Percentiles rank a stretch among this genome's conserved stretches.
phyloP scores from a whole-genome alignment of 1,140 invertebrate species.

The Aradophagus sp. region DNA sequence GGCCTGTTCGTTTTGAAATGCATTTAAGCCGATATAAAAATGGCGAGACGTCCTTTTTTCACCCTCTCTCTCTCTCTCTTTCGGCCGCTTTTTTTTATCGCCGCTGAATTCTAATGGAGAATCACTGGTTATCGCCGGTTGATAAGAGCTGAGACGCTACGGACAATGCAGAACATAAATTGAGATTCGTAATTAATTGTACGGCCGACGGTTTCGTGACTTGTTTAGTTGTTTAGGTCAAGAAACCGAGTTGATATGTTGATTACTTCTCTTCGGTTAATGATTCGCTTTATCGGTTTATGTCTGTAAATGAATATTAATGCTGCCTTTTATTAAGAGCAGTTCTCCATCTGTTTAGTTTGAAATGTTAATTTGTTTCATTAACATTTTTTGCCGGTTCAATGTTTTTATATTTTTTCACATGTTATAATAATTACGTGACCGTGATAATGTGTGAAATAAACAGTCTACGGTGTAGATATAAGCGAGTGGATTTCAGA shows the following conservation, averaged over 20 bases:
- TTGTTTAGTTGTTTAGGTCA: conserved; percentile 35
- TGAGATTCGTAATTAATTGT: conserved; percentile 42
- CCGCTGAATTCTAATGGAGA: conserved; percentile 18
- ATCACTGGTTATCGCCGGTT: conserved; percentile 27
- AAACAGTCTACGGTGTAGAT: too few relatives aligned
- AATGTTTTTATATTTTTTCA: too few relatives aligned
- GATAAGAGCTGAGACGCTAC: conserved; percentile 29
- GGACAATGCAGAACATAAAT: conserved; percentile 38
- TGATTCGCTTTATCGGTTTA: conserved; percentile 41
- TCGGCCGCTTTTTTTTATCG: too few relatives aligned
- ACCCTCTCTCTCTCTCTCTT: too few relatives aligned
- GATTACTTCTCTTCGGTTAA: conserved; percentile 43
- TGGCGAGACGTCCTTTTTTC: too few relatives aligned
- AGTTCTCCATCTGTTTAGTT: not conserved
- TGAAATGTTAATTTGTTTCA: conserved; percentile 12
- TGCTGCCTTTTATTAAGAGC: conserved; percentile 33
- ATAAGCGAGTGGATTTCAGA: too few relatives aligned
- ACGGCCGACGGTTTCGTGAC: conserved; percentile 32
- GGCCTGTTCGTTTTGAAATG: conserved; percentile 15
- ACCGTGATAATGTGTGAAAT: too few relatives aligned
- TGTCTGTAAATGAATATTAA: conserved; percentile 40
- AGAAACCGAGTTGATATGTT: conserved; percentile 39
- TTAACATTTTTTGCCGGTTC: too few relatives aligned
- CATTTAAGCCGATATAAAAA: conserved; percentile 22
- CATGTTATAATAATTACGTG: too few relatives aligned